Evolutionary conservation across 2,797 vertebrate species (phyloP).

Genomic region (Gadopsis bispinosus): DNA sequence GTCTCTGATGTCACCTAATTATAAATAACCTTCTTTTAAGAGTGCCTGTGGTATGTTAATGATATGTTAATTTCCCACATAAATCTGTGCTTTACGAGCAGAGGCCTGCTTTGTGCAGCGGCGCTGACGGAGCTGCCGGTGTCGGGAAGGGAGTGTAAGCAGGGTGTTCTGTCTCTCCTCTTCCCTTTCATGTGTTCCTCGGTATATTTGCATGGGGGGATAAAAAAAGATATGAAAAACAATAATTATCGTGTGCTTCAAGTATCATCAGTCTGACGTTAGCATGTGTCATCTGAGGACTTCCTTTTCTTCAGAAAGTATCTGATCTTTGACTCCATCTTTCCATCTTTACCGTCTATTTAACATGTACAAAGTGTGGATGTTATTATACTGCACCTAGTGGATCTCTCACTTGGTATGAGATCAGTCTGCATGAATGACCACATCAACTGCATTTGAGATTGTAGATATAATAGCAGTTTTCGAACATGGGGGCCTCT

Average conservation of each 20-base stretch:
- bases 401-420: slow-evolving; percentile 20
- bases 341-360: background rate
- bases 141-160: slow-evolving; percentile 45
- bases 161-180: slow-evolving; percentile 37
- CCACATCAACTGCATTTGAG: slow-evolving; percentile 35
- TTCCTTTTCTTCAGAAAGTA: background rate
- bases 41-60: slow-evolving; percentile 83
- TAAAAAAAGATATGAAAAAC: slow-evolving; percentile 37
- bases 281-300: slow-evolving; percentile 23
- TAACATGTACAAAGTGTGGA: background rate
- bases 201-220: slow-evolving; percentile 46
- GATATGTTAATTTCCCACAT: slow-evolving; percentile 82
- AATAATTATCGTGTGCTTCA: slow-evolving; percentile 40
- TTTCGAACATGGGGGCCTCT: slow-evolving; percentile 26
- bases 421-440: slow-evolving; percentile 29
- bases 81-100: slow-evolving; percentile 80
- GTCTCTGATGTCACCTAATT: slow-evolving; percentile 85
- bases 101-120: slow-evolving; percentile 64
- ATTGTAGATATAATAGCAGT: slow-evolving; percentile 24
- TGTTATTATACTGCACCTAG: background rate
- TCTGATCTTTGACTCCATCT: background rate
- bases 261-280: slow-evolving; percentile 12
- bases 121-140: slow-evolving; percentile 49
- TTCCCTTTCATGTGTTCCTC: slow-evolving; percentile 54
- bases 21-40: slow-evolving; percentile 85